Evolutionary conservation across 2,113 vertebrate species (phyloP).

Genomic region (Megaceryle torquata): DNA sequence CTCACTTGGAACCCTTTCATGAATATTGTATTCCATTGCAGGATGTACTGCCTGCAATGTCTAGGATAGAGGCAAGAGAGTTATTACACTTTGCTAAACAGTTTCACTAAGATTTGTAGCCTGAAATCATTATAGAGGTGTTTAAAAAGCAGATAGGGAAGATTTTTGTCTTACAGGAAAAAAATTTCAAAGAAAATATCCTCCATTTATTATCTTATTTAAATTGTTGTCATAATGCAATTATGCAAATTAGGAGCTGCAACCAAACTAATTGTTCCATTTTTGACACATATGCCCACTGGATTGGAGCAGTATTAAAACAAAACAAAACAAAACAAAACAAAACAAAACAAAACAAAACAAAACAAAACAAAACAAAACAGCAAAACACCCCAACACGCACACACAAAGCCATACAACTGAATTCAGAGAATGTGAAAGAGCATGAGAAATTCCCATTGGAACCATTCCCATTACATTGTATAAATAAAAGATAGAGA

Average conservation of each 20-base stretch:
- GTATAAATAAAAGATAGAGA: constrained; percentile 65
- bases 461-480: constrained; percentile 69
- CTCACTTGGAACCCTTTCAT: constrained; percentile 7
- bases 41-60: neutral
- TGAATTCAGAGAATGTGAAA: constrained; percentile 71
- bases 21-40: neutral
- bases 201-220: constrained; percentile 41
- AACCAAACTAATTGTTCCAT: constrained; percentile 63
- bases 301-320: constrained; percentile 36
- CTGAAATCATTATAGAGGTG: neutral
- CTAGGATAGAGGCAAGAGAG: constrained; percentile 16
- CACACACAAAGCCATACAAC: neutral
- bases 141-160: constrained; percentile 10
- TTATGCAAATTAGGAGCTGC: constrained; percentile 54
- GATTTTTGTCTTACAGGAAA: neutral
- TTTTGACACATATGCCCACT: constrained; percentile 59
- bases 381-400: too few species aligned
- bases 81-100: neutral
- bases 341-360: neutral
- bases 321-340: neutral
- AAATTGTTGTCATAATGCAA: constrained; percentile 61
- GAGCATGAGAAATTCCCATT: constrained; percentile 79
- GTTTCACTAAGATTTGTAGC: neutral
- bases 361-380: neutral
- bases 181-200: constrained; percentile 26